A percentile compares a stretch with the other conserved stretches of the same genome.
Conservation (phyloP, 1,140 invertebrate genomes). For the Drosophila triauraria region DNA sequence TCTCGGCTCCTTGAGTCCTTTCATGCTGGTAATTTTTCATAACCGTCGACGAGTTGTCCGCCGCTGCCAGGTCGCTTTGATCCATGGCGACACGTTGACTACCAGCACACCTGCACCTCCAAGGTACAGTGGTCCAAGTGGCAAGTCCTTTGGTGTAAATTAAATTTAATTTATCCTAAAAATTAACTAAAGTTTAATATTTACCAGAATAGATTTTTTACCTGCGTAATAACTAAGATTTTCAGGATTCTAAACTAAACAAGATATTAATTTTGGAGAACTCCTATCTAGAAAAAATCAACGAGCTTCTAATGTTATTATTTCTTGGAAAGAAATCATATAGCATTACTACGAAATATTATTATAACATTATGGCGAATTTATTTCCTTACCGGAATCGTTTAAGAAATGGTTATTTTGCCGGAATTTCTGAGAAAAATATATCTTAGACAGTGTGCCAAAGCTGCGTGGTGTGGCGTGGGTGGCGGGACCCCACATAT, state of each 20-base stretch:
- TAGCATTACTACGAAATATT: background rate
- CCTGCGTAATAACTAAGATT: background rate
- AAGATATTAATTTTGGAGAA: background rate
- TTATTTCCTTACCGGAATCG: background rate
- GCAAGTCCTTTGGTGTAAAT: background rate
- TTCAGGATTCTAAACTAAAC: too few relatives aligned
- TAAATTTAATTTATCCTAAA: too few relatives aligned
- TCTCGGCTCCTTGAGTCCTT: constrained; percentile 50
- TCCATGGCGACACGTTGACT: constrained; percentile 71
- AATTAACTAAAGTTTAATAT: too few relatives aligned
- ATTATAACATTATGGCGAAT: background rate
- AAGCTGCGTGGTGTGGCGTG: background rate
- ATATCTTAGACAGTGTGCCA: constrained; percentile 7
- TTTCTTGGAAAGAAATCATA: too few relatives aligned
- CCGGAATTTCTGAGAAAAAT: background rate
- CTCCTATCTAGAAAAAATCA: background rate
- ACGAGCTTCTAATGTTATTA: too few relatives aligned
- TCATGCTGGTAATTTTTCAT: constrained; percentile 76
- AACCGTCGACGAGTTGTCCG: constrained; percentile 62
- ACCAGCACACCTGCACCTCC: constrained; percentile 55
- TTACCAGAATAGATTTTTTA: too few relatives aligned
- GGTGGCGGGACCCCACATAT: constrained; percentile 38
- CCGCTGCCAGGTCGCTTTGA: constrained; percentile 55
- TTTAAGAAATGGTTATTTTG: too few relatives aligned
- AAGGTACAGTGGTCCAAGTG: background rate